Base-by-base conservation (phyloP, 2,888 invertebrate genomes). In the Trichacis sp. region DNA sequence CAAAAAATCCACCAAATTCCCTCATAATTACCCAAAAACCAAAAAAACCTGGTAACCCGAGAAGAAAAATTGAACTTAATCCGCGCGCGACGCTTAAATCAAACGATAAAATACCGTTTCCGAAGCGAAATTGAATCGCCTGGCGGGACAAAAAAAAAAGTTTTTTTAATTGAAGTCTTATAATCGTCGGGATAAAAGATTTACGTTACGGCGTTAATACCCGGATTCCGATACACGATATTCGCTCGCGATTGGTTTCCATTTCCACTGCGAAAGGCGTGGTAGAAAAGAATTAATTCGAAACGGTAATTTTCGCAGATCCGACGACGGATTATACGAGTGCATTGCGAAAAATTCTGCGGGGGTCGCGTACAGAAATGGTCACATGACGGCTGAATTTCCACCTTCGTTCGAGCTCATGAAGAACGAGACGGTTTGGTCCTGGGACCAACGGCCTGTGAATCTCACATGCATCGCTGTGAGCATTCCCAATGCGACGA, bases 401-500 rank as follows among this genome's bases (percentile, higher is more conserved):
- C 89, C 89, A 3, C 95, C 96, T 0, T 90, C 92, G 1, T 95
- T 96, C 78, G 91, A 89, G 42, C 88, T 89, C 38, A 89, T 89
- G 80, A 88, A 88, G 85, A 88, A 91, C 30, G 87, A 89, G 36
- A 93, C 93, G 0, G 89, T 91, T 0, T 95, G 93, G 90, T 92
- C 92, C 29, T 96, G 96, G 96, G 91, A 92, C 48, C 88, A 89
- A 38, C 89, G 89, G 73, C 90, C 92, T 0, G 93, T 92, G 1
- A 96, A 96, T 83, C 87, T 96, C 4, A 93, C 93, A 62, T 96
- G 96, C 80, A 87, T 93, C 45, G 95, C 95, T n/a, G 93, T 94
- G 84, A 89, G 91, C 79, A 90, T 96, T 75, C 96, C 96, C 1
- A 96, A 96, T 81, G 96, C 96, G 0, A 96, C 96, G 5, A 94